Evolutionary conservation across 2,113 vertebrate genomes (phyloP).

Genomic region (Rhabdomys dilectus): DNA sequence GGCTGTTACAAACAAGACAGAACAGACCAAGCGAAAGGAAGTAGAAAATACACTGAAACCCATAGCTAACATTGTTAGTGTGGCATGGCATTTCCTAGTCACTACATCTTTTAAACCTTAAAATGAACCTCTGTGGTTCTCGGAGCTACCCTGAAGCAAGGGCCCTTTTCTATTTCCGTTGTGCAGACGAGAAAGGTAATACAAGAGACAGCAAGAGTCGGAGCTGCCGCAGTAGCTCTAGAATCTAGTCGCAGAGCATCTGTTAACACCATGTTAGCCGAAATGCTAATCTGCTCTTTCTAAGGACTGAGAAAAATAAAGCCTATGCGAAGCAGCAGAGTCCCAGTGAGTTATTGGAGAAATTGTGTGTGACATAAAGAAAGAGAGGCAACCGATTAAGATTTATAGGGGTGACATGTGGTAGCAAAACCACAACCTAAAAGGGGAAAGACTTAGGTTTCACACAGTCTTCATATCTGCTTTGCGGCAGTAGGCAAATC

Average conservation of each 20-base stretch:
- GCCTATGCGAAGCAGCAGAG: background rate
- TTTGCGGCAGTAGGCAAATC: background rate
- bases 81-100: background rate
- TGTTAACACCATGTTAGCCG: background rate
- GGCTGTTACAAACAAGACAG: background rate
- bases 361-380: background rate
- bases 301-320: conserved; percentile 9
- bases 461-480: background rate
- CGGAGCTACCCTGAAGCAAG: background rate
- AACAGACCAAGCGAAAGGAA: background rate
- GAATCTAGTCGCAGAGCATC: background rate
- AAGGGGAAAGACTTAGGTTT: background rate
- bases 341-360: background rate
- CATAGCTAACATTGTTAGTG: background rate
- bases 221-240: background rate
- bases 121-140: background rate
- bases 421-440: background rate
- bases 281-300: background rate
- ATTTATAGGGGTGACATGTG: too few relatives aligned
- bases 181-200: background rate
- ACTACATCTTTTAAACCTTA: background rate
- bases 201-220: background rate
- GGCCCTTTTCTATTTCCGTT: background rate
- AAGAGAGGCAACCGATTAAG: background rate
- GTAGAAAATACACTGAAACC: background rate